Conservation (phyloP, 2,888 invertebrate genomes). For the Eristalis pertinax region DNA sequence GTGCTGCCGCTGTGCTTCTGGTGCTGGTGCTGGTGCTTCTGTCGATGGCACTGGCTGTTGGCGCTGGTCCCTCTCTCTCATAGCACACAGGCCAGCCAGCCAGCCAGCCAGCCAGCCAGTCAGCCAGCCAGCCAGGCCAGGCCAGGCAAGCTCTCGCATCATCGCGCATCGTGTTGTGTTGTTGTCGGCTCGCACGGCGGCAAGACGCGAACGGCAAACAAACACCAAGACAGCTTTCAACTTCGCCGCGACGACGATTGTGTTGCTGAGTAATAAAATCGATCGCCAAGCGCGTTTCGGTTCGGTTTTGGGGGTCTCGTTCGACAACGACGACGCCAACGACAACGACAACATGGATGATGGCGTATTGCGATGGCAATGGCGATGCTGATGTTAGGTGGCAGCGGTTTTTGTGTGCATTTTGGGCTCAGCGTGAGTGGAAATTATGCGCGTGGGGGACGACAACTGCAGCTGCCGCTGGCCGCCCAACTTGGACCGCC, state of each 20-base stretch:
- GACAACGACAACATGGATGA: background rate
- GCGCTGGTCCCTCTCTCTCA: constrained; percentile 31
- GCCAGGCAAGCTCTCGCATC: constrained; percentile 2
- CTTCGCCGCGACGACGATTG: constrained; percentile 43
- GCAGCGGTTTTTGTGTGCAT: background rate
- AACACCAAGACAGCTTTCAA: constrained; percentile 45
- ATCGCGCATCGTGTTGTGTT: background rate
- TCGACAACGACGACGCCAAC: background rate
- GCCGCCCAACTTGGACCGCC: background rate
- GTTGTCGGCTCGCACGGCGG: background rate
- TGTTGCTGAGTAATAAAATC: constrained; percentile 47
- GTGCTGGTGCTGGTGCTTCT: constrained; percentile 27
- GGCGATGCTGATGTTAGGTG: constrained; percentile 8
- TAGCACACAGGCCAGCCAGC: background rate
- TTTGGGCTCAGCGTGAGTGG: background rate
- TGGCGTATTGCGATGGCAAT: background rate
- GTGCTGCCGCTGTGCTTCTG: constrained; percentile 21
- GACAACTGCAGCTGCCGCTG: background rate
- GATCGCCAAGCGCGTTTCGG: constrained; percentile 12
- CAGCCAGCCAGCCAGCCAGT: no score
- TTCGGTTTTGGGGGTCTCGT: constrained; percentile 44
- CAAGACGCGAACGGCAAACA: background rate
- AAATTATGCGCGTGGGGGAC: constrained; percentile 26
- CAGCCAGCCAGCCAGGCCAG: no score
- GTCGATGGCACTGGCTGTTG: constrained; percentile 7